Evolutionary conservation across 2,113 vertebrate genomes (phyloP), one percentile per base, ranked within the genome.

Genomic region (Struthidea cinerea): DNA sequence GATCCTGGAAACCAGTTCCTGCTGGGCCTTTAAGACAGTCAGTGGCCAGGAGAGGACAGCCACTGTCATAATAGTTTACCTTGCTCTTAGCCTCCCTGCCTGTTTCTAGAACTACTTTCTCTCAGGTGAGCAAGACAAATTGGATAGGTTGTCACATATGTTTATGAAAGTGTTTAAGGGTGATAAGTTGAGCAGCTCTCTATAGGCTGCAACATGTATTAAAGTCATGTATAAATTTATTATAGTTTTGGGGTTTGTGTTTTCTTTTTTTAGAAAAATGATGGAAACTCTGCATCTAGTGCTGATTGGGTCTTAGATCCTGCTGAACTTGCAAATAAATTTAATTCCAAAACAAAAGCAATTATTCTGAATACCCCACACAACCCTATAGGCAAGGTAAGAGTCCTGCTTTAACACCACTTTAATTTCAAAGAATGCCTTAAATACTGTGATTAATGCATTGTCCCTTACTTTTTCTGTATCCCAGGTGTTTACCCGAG

Each of bases 331-430:
- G 98, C 98, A 74, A 98, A 97, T 96, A 99, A 99, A 98, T 99
- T 99, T 97, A 99, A 97, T 97, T 98, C 98, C 5, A 99, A 98
- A 98, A 99, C 99, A 28, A 99, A 99, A 97, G 99, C 99, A 50
- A 99, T 99, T 88, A 98, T 99, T 96, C 90, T 99, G 81, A 99
- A 99, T 97, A 99, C 98, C 2, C 99, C 99, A 0, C 98, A 99
- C 94, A 99, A 99, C 87, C 99, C 99, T 4, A 95, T 98, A 24
- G 99, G 99, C 87, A 99, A 99, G 98, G 99, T 99, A 95, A 97
- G 97, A 57, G 41, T 94, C 49, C 84, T 68, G 19, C 24, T 63
- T 69, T 70, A 84, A 75, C 35, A 19, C 32, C 55, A 27, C 55
- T 71, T 1, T 76, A 32, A 33, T 85, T 96, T 67, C 35, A 67